phyloP scores from a whole-genome alignment of 1,140 invertebrate genomes.

The Euura lappo region DNA sequence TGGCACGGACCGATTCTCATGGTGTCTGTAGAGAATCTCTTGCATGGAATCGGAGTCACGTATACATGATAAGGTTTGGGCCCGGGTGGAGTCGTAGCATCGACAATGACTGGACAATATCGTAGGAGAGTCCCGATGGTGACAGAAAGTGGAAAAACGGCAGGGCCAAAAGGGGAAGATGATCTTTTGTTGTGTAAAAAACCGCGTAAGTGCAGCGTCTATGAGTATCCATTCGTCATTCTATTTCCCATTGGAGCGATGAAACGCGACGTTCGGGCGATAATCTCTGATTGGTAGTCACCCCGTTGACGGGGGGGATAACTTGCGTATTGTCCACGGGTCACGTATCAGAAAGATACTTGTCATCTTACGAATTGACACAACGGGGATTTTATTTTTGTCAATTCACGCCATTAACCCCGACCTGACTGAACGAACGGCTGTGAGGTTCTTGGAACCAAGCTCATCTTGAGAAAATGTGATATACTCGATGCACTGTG shows the following conservation, averaged over 20 bases:
- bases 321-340: constrained; percentile 30
- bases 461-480: no score
- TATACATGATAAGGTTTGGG: not conserved
- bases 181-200: not conserved
- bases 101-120: not conserved
- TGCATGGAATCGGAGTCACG: not conserved
- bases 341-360: constrained; percentile 40
- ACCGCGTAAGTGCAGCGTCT: not conserved
- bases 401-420: constrained; percentile 36
- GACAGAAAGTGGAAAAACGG: no score
- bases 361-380: constrained; percentile 36
- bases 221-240: not conserved
- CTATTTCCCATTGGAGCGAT: not conserved
- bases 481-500: no score
- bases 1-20: not conserved
- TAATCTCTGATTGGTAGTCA: not conserved
- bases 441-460: no score
- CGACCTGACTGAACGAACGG: no score
- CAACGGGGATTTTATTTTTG: constrained; percentile 31
- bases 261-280: not conserved
- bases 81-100: not conserved
- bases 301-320: constrained; percentile 2
- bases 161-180: no score
- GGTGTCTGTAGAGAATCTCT: not conserved
- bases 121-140: not conserved